phyloP scores from a whole-genome alignment of 1,140 invertebrate genomes.

The Drosophila santomea region DNA sequence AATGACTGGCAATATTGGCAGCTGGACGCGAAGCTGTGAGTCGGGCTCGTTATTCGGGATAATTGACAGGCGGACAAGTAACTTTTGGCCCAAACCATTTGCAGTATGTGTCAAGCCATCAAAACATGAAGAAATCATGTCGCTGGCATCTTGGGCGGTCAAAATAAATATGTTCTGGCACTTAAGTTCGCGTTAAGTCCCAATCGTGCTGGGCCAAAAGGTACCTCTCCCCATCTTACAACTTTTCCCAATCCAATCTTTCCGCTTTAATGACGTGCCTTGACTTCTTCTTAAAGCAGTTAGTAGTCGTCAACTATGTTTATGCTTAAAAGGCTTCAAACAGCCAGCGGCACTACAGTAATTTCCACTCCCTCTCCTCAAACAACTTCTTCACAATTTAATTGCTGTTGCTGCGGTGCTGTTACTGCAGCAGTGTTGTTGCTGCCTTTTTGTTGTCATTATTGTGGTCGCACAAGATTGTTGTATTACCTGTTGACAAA shows the following conservation, averaged over 20 bases:
- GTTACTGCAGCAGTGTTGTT: slow-evolving; percentile 21
- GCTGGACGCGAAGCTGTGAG: slow-evolving; percentile 15
- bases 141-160: slow-evolving; percentile 20
- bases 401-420: slow-evolving; percentile 42
- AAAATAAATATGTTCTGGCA: not conserved
- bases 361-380: slow-evolving; percentile 23
- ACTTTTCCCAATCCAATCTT: slow-evolving; percentile 23
- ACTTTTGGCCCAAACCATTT: slow-evolving; percentile 26
- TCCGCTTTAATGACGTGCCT: slow-evolving; percentile 5
- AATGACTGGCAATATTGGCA: slow-evolving; percentile 50
- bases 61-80: slow-evolving; percentile 52
- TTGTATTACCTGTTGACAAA: slow-evolving; percentile 75
- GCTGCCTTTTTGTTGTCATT: slow-evolving; percentile 38
- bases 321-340: slow-evolving; percentile 32
- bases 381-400: slow-evolving; percentile 52
- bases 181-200: slow-evolving; percentile 8
- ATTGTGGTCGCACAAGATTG: slow-evolving; percentile 63
- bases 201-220: slow-evolving; percentile 3
- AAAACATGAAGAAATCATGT: slow-evolving; percentile 35
- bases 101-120: slow-evolving; percentile 47
- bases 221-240: not conserved
- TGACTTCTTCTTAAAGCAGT: slow-evolving; percentile 1
- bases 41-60: slow-evolving; percentile 34
- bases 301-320: slow-evolving; percentile 21
- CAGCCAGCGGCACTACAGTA: slow-evolving; percentile 18